These are phyloP conservation scores for Peucedramus taeniatus DNA, from an alignment of 2,113 vertebrate species.

Conservation along the genomic window DNA sequence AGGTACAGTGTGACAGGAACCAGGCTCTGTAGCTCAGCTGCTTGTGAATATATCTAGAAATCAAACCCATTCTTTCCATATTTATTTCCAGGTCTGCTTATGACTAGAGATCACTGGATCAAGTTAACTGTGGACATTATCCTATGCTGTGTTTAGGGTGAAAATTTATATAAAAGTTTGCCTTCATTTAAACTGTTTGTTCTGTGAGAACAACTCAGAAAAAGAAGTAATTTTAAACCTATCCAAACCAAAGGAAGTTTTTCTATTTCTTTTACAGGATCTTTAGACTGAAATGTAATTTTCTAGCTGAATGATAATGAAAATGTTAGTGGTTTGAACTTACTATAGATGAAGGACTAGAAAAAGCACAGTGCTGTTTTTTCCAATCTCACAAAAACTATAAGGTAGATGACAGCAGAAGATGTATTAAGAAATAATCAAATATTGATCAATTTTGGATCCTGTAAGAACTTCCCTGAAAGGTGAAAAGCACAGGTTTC, in stretches of 20 bases:
- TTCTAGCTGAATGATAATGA: neutral
- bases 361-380: neutral
- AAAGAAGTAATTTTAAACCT: neutral
- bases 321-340: neutral
- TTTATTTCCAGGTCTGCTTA: neutral
- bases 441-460: neutral
- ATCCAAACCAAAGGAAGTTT: neutral
- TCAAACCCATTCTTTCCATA: neutral
- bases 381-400: neutral
- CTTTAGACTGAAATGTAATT: neutral
- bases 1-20: neutral
- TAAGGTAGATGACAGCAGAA: neutral
- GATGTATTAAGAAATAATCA: neutral
- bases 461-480: neutral
- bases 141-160: neutral
- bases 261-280: neutral
- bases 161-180: neutral
- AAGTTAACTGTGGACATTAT: neutral
- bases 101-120: neutral
- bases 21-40: neutral
- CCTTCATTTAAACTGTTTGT: neutral
- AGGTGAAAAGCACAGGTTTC: neutral
- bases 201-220: neutral
- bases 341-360: neutral
- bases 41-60: neutral